Evolutionary conservation across 2,888 invertebrate species (phyloP).

Genomic region (Sisyra terminalis): DNA sequence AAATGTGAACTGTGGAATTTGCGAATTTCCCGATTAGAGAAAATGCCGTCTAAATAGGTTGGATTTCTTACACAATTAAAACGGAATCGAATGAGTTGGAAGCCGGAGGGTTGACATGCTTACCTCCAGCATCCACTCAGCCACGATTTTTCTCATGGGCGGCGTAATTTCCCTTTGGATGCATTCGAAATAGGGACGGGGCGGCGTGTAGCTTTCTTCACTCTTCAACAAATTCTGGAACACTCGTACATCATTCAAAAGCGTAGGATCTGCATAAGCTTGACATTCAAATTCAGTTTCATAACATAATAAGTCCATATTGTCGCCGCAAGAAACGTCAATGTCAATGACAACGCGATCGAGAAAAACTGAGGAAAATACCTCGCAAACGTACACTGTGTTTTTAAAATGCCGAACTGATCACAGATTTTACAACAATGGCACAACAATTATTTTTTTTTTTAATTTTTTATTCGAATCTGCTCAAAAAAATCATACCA

Average conservation of each 20-base stretch:
- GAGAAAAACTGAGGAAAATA: too few species aligned
- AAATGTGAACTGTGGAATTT: too few species aligned
- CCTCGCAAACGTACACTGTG: too few species aligned
- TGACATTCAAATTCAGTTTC: slow-evolving; percentile 21
- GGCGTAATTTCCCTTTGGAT: slow-evolving; percentile 82
- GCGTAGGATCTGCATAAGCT: slow-evolving; percentile 47
- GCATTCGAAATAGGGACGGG: slow-evolving; percentile 62
- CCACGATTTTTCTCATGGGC: slow-evolving; percentile 80
- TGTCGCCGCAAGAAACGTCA: slow-evolving; percentile 8
- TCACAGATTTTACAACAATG: too few species aligned
- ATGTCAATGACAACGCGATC: too few species aligned
- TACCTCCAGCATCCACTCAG: slow-evolving; percentile 98
- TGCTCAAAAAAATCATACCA: too few species aligned
- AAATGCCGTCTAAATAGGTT: too few species aligned
- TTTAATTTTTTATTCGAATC: too few species aligned
- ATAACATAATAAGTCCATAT: slow-evolving; percentile 26
- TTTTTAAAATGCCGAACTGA: too few species aligned
- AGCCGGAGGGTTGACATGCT: slow-evolving; percentile 19
- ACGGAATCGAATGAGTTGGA: slow-evolving; percentile 6
- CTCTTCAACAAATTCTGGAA: slow-evolving; percentile 66
- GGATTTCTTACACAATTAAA: slow-evolving; percentile 1
- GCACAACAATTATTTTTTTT: too few species aligned
- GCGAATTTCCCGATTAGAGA: too few species aligned
- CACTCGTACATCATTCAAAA: slow-evolving; percentile 59
- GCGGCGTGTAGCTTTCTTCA: slow-evolving; percentile 70